Conservation (phyloP, 2,888 invertebrate species). For the Baronia brevicornis region DNA sequence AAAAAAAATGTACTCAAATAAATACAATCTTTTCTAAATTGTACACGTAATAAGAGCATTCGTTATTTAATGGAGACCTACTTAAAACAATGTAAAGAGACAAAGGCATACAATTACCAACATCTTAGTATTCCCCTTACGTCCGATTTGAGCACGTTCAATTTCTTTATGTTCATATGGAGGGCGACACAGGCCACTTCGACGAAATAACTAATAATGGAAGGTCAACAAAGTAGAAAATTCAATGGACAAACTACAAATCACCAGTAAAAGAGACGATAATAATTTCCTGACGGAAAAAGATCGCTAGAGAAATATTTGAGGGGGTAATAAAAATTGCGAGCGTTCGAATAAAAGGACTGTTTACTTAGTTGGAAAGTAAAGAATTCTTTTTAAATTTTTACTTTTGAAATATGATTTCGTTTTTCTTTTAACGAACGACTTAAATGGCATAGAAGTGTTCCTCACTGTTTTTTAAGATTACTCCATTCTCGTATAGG, state of each 20-base stretch:
- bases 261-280: not conserved
- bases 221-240: constrained; percentile 2
- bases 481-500: too few relatives aligned
- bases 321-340: not conserved
- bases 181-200: constrained; percentile 8
- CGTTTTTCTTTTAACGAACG: not conserved
- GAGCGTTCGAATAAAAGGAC: not conserved
- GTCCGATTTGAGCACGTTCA: constrained; percentile 8
- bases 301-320: constrained; percentile 3
- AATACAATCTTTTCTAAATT: not conserved
- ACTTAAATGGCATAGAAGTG: too few relatives aligned
- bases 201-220: not conserved
- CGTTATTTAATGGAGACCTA: constrained; percentile 4
- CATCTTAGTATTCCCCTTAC: constrained; percentile 8
- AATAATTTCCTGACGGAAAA: not conserved
- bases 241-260: not conserved
- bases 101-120: constrained; percentile 8
- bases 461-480: too few relatives aligned
- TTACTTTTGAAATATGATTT: not conserved
- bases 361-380: not conserved
- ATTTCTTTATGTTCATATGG: constrained; percentile 7
- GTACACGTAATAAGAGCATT: constrained; percentile 1
- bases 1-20: too few relatives aligned
- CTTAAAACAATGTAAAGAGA: constrained; percentile 7
- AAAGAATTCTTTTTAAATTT: not conserved